Evolutionary conservation across 2,888 invertebrate species (phyloP).

Genomic region (Petrophora chlorosata): DNA sequence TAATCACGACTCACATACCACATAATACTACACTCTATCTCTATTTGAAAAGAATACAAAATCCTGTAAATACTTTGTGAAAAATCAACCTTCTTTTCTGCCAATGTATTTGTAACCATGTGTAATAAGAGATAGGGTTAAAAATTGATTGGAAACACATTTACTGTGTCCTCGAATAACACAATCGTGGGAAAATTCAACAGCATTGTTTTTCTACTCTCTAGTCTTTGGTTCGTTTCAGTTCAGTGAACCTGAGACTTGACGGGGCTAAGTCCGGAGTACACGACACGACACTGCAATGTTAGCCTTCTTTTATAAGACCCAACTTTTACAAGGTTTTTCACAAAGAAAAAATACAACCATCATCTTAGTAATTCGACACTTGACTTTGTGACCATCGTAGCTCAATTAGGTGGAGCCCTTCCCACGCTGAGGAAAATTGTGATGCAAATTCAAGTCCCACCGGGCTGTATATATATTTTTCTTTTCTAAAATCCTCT

Average conservation of each 20-base stretch:
- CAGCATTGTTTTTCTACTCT: constrained; percentile 65
- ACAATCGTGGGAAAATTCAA: constrained; percentile 64
- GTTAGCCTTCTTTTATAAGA: too few relatives aligned
- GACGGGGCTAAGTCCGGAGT: too few relatives aligned
- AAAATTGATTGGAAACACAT: constrained; percentile 29
- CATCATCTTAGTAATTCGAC: too few relatives aligned
- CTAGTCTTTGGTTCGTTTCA: constrained; percentile 60
- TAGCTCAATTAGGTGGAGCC: too few relatives aligned
- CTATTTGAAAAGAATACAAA: not conserved
- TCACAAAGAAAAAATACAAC: too few relatives aligned
- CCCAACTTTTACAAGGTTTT: too few relatives aligned
- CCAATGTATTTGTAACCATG: not conserved
- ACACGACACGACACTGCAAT: too few relatives aligned
- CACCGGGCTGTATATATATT: too few relatives aligned
- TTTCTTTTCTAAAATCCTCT: too few relatives aligned
- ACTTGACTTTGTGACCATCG: too few relatives aligned
- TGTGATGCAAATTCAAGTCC: too few relatives aligned
- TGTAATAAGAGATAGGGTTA: constrained; percentile 23
- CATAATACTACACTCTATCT: not conserved
- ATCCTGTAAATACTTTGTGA: not conserved
- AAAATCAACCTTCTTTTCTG: not conserved
- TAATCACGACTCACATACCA: constrained; percentile 11
- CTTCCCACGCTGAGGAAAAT: too few relatives aligned
- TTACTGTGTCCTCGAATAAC: constrained; percentile 39
- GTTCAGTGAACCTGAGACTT: constrained; percentile 56